Percentiles rank a stretch among this genome's conserved stretches.
Evolutionary conservation across 2,113 vertebrate genomes (phyloP).

Genomic region (Tyrannus savana): DNA sequence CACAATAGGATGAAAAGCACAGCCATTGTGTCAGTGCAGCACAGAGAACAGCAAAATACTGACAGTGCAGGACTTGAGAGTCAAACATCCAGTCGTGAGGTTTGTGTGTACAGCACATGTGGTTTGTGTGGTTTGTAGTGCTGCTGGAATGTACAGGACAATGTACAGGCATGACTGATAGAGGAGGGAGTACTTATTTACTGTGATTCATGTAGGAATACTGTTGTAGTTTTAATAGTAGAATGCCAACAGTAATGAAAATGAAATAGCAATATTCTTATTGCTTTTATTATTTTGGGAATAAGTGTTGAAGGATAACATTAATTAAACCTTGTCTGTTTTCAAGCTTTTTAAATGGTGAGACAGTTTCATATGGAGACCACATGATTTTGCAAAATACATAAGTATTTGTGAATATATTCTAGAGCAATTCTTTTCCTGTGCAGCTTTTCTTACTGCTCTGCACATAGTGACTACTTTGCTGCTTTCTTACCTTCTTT

Average conservation of each 20-base stretch:
- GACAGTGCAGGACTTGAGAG: neutral
- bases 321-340: neutral
- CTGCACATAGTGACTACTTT: neutral
- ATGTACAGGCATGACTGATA: neutral
- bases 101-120: neutral
- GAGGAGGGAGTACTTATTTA: neutral
- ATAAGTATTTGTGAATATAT: neutral
- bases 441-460: neutral
- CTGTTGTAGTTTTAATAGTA: neutral
- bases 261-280: neutral
- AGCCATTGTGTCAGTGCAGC: neutral
- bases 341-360: neutral
- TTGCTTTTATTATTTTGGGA: neutral
- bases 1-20: neutral
- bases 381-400: neutral
- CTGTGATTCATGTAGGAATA: neutral
- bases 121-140: neutral
- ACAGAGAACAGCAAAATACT: rapidly evolving
- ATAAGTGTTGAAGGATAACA: neutral
- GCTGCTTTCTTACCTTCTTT: neutral
- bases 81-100: neutral
- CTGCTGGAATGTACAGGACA: neutral
- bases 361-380: neutral
- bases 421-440: neutral
- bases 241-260: neutral